phyloP scores from a whole-genome alignment of 2,113 vertebrate genomes.

The Stigmatopora argus region DNA sequence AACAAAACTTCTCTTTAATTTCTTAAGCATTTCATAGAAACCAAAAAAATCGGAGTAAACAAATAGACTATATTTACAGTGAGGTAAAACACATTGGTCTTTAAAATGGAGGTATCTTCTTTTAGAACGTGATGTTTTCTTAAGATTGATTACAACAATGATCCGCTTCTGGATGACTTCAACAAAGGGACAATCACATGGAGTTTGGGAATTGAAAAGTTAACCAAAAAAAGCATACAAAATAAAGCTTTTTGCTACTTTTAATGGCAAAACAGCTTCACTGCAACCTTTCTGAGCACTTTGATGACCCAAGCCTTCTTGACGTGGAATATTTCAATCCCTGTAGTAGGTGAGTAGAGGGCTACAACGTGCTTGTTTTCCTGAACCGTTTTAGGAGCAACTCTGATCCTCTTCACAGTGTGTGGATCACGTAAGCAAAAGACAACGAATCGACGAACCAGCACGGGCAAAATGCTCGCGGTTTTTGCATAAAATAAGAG shows the following conservation, averaged over 20 bases:
- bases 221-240: constrained; percentile 35
- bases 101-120: constrained; percentile 72
- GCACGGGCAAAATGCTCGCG: constrained; percentile 26
- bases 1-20: constrained; percentile 38
- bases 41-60: constrained; percentile 66
- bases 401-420: constrained; percentile 60
- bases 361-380: not conserved
- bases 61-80: constrained; percentile 70
- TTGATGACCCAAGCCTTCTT: constrained; percentile 48
- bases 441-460: constrained; percentile 32
- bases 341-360: constrained; percentile 7
- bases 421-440: constrained; percentile 60
- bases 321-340: not conserved
- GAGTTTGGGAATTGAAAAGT: constrained; percentile 58
- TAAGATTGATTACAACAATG: constrained; percentile 42
- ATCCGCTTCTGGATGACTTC: constrained; percentile 53
- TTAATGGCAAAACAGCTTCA: constrained; percentile 41
- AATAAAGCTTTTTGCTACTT: constrained; percentile 67
- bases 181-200: constrained; percentile 63
- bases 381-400: not conserved
- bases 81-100: constrained; percentile 80
- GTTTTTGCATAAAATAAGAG: constrained; percentile 52
- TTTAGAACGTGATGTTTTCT: constrained; percentile 61
- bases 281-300: constrained; percentile 31
- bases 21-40: constrained; percentile 72